Conservation (phyloP, 2,797 vertebrate species). For the Halcyon leucocephala region DNA sequence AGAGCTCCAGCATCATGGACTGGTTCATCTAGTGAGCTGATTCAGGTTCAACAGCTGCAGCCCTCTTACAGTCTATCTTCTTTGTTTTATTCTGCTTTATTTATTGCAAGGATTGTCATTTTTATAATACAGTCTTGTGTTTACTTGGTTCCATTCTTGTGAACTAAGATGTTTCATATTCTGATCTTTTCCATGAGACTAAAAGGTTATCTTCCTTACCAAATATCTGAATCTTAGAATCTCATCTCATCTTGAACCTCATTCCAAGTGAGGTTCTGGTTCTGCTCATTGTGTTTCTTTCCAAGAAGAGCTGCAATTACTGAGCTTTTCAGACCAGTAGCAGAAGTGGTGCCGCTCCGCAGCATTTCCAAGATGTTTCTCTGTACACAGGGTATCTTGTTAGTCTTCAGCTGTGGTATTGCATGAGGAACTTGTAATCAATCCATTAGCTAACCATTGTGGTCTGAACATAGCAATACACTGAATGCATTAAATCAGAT, state of each 20-base stretch:
- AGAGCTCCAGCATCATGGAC: background rate
- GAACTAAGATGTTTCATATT: background rate
- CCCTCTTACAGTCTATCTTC: background rate
- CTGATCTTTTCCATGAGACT: background rate
- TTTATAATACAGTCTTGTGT: background rate
- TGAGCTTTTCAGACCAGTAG: slow-evolving; percentile 17
- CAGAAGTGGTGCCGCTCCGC: background rate
- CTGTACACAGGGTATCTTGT: background rate
- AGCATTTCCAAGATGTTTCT: background rate
- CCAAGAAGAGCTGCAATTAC: background rate
- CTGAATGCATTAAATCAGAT: background rate
- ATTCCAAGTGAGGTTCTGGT: slow-evolving; percentile 3
- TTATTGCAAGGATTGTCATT: background rate
- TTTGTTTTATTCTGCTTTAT: background rate
- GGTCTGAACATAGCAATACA: slow-evolving; percentile 14
- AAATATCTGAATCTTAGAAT: background rate
- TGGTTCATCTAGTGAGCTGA: background rate
- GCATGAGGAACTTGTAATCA: slow-evolving; percentile 13
- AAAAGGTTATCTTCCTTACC: background rate
- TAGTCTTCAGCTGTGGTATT: background rate
- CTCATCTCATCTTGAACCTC: background rate
- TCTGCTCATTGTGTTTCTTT: slow-evolving; percentile 18
- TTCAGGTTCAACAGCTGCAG: background rate
- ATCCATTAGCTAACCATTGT: slow-evolving; percentile 42
- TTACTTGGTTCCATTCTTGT: background rate